phyloP scores from a whole-genome alignment of 2,113 vertebrate genomes.

The Rhea americana region DNA sequence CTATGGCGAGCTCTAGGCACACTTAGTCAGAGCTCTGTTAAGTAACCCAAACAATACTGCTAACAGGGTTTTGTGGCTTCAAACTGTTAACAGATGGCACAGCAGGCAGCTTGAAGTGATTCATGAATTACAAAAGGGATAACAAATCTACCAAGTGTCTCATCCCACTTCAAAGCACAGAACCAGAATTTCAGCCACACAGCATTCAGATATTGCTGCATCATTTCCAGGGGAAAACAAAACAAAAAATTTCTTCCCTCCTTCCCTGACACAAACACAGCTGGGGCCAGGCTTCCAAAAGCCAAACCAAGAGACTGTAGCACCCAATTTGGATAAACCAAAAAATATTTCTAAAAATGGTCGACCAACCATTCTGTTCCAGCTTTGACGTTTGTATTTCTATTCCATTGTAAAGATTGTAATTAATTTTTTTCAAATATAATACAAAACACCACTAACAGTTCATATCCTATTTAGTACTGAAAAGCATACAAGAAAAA shows the following conservation, averaged over 20 bases:
- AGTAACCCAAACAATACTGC: background rate
- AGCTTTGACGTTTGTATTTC: background rate
- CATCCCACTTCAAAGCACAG: constrained; percentile 19
- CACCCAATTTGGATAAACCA: background rate
- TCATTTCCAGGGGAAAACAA: background rate
- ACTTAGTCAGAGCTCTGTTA: background rate
- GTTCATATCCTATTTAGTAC: background rate
- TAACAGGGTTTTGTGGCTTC: background rate
- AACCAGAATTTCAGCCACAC: background rate
- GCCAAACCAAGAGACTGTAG: background rate
- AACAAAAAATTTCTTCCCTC: background rate
- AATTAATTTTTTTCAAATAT: background rate
- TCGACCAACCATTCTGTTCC: background rate
- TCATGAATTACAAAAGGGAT: background rate
- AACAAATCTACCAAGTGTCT: background rate
- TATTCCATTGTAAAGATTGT: background rate
- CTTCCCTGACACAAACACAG: background rate
- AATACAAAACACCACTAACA: background rate
- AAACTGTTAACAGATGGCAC: constrained; percentile 10
- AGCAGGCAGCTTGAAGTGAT: background rate
- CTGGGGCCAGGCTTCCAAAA: background rate
- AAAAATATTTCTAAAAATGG: background rate
- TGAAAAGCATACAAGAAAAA: background rate
- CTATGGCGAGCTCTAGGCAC: background rate
- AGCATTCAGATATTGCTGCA: background rate